phyloP scores from a whole-genome alignment of 2,888 invertebrate genomes.

The Aphidius colemani region DNA sequence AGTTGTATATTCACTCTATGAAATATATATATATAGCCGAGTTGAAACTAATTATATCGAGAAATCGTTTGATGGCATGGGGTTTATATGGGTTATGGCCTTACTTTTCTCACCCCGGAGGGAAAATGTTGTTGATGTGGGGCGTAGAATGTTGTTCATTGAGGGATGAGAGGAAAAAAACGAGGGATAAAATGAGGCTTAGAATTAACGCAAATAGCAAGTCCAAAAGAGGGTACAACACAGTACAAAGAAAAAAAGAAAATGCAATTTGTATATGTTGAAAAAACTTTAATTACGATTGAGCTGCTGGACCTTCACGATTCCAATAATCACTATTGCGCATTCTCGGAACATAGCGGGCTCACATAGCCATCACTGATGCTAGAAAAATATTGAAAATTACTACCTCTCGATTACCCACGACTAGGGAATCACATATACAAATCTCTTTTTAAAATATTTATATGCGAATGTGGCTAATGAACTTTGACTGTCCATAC shows the following conservation, averaged over 20 bases:
- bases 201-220: no score
- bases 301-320: conserved; percentile 22
- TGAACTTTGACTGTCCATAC: conserved; percentile 3
- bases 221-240: no score
- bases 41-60: conserved; percentile 48
- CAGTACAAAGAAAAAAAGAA: no score
- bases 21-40: conserved; percentile 35
- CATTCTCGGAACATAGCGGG: conserved; percentile 4
- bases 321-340: conserved; percentile 5
- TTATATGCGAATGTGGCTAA: not conserved
- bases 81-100: not conserved
- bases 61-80: conserved; percentile 26
- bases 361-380: conserved; percentile 11
- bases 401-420: conserved; percentile 26
- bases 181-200: conserved; percentile 20
- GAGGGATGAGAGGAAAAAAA: conserved; percentile 21
- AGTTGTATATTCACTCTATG: conserved; percentile 27
- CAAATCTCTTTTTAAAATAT: not conserved
- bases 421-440: conserved; percentile 2
- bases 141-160: conserved; percentile 1
- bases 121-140: conserved; percentile 4
- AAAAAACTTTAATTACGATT: conserved; percentile 49
- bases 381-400: conserved; percentile 34
- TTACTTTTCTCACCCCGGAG: not conserved
- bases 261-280: conserved; percentile 11